Base-by-base conservation (phyloP, 64 coral and sea anemone genomes). In the Stylophora pistillata region DNA sequence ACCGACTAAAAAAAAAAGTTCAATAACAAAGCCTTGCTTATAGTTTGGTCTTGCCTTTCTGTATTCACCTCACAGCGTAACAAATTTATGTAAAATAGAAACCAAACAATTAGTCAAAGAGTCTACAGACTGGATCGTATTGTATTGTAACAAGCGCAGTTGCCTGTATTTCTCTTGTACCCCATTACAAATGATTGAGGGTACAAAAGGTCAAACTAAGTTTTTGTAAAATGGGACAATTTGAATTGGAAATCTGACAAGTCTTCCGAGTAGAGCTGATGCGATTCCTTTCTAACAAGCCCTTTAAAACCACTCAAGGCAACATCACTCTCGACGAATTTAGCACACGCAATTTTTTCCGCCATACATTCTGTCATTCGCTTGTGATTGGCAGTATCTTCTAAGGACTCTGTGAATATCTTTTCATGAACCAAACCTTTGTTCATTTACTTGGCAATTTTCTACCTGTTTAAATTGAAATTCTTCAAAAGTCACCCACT, bases 391-490 rank as follows among this genome's bases (percentile, higher is more conserved):
- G 26, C 64, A 68, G 37, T n/a, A n/a, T 17, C 23, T 27, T 21
- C 12, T 25, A 0, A 10, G 10, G 21, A 55, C 32, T 18, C 80
- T 53, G 60, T 34, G 69, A 63, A 69, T 26, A 33, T 3, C 32
- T 68, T 84, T 84, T 84, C 32, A 84, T 84, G 53, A 84, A 54
- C 62, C 62, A 53, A 68, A 58, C 30, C 61, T 78, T 84, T 84
- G 80, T 84, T 69, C 80, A 84, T 63, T 70, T 84, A 41, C 62
- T 53, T 69, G 34, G 60, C 80, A 84, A 84, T 84, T 84, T 84
- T 84, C 61, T 69, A 84, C 80, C 80, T 84, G 80, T 84, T 84
- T 84, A 25, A 84, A 84, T 69, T 69, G 60, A 84, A 84, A 84
- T 70, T 84, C 80, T 84, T 84, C 37, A 70, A 84, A 84, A 53